A percentile compares a stretch with the other conserved stretches of the same genome.
Evolutionary conservation across 2,797 vertebrate genomes (phyloP).

Genomic region (Perodicticus potto): DNA sequence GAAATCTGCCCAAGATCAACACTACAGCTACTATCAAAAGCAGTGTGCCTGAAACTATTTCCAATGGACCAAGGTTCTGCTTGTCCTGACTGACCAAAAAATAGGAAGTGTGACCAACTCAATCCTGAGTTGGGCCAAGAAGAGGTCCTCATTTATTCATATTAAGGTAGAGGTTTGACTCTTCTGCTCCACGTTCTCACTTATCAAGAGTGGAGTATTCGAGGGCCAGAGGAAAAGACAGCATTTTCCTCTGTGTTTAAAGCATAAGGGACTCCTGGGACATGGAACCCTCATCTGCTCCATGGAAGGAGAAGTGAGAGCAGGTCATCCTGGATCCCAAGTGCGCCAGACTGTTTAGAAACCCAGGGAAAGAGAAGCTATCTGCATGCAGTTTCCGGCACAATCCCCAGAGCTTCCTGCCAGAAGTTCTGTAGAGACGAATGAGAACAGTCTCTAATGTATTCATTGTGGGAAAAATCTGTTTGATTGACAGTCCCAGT

Average conservation of each 20-base stretch:
- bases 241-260: neutral
- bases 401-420: neutral
- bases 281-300: neutral
- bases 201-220: neutral
- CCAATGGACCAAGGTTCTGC: neutral
- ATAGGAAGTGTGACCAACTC: neutral
- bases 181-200: neutral
- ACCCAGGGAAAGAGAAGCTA: neutral
- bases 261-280: neutral
- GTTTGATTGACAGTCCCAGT: neutral
- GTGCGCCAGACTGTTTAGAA: neutral
- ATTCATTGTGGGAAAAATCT: neutral
- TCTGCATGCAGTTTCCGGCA: neutral
- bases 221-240: neutral
- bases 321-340: neutral
- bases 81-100: neutral
- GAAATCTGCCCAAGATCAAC: neutral
- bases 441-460: slow-evolving; percentile 29
- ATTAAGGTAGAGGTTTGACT: neutral
- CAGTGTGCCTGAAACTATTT: neutral
- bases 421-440: neutral
- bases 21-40: neutral
- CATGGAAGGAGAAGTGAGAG: neutral
- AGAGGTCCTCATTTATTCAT: neutral
- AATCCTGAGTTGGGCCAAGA: neutral